Evolutionary conservation across 2,888 invertebrate genomes (phyloP).

Genomic region (Troilus luridus): DNA sequence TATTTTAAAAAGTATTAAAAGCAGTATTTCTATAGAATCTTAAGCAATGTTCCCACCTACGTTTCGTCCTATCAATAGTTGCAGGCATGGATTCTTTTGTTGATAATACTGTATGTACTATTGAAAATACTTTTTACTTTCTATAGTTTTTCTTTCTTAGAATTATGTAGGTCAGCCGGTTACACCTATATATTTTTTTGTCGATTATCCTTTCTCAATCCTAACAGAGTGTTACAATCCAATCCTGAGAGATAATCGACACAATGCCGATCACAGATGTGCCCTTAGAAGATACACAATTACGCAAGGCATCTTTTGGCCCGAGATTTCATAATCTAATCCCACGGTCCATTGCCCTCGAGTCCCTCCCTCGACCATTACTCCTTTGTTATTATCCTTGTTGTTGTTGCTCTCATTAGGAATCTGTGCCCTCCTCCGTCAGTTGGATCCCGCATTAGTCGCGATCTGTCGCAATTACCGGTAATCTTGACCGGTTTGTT

Average conservation of each 20-base stretch:
- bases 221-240: background rate
- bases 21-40: no score
- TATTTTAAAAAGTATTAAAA: no score
- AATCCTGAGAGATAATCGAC: background rate
- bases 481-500: slow-evolving; percentile 35
- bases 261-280: background rate
- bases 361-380: slow-evolving; percentile 50
- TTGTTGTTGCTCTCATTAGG: slow-evolving; percentile 38
- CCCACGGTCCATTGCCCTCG: slow-evolving; percentile 22
- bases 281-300: slow-evolving; percentile 20
- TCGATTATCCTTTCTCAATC: no score
- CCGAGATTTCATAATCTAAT: slow-evolving; percentile 55
- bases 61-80: no score
- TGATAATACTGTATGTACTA: no score
- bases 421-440: background rate
- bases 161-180: no score
- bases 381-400: slow-evolving; percentile 26
- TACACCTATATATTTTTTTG: no score
- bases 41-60: no score
- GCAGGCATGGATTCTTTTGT: no score
- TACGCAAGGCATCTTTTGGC: slow-evolving; percentile 51
- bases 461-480: slow-evolving; percentile 39
- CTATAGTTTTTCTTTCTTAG: no score
- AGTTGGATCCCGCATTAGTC: slow-evolving; percentile 11
- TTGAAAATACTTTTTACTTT: no score